Conservation (phyloP, 1,140 invertebrate species). For the Pemphigus obesinymphae region DNA sequence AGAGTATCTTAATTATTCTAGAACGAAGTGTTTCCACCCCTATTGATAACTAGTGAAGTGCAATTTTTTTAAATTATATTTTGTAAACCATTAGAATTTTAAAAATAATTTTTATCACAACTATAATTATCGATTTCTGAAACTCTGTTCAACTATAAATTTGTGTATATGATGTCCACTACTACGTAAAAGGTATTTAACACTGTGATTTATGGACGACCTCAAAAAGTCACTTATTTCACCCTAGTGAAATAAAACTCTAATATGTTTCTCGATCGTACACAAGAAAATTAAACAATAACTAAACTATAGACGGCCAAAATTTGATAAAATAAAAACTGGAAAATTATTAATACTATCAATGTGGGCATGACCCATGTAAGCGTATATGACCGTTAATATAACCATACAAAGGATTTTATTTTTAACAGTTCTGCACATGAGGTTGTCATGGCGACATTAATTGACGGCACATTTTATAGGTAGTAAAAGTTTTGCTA, state of each 20-base stretch:
- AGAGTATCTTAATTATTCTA: no score
- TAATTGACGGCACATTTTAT: not conserved
- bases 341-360: not conserved
- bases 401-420: no score
- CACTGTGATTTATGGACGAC: not conserved
- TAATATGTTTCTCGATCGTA: no score
- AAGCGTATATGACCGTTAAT: not conserved
- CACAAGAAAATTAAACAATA: no score
- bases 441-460: not conserved
- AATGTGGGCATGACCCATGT: not conserved
- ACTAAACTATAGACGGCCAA: not conserved
- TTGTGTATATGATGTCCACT: no score
- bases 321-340: not conserved
- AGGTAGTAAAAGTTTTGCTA: not conserved
- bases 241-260: not conserved
- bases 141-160: no score
- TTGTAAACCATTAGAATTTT: not conserved
- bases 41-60: no score
- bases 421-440: not conserved
- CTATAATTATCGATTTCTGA: no score
- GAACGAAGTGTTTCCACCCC: no score
- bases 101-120: no score
- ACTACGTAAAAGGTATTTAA: not conserved
- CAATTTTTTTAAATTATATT: no score
- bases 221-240: slow-evolving; percentile 21